Evolutionary conservation across 2,888 invertebrate species (phyloP), one percentile per base, ranked within the genome.

Genomic region (Scaptomyza cyrtandrae): DNA sequence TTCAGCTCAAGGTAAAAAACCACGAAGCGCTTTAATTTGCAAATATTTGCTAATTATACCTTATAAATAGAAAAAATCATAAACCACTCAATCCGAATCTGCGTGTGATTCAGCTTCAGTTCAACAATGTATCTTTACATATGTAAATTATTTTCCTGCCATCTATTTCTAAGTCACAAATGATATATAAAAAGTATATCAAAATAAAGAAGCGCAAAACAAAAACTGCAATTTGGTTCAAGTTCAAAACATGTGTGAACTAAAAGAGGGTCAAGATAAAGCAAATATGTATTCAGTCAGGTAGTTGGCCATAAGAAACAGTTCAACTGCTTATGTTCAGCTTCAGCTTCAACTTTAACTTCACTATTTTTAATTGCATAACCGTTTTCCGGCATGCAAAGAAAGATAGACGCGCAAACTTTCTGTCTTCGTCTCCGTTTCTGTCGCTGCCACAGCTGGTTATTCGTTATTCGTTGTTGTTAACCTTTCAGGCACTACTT

Each of bases 31-130:
- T 67, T 68, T 62, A 64, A 77, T 81, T 88, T 79, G 87, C 85
- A 86, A 88, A 86, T 85, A 87, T 88, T 81, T 81, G 89, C 71
- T 86, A 85, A 85, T 85, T 88, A 88, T 73, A 61, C 53, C 53
- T 11, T 14, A 7, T 14, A 39, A 50, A 54, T 31, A 63, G 57
- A 64, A 66, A 61, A 50, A 64, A 48, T 59, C 58, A 48, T 55
- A 70, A 56, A 43, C 72, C 63, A 58, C 44, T 60, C 27, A 69
- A 69, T 64, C 14, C n/a, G 5, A 44, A 44, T 39, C 14, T 4
- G n/a, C 27, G 24, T 44, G 35, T 71, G 76, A 70, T 58, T 74
- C 76, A 74, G 45, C 16, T 35, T n/a, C 7, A 57, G 43, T 50
- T 48, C 43, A 62, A 27, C 53, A 24, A 53, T 44, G 46, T 46